Evolutionary conservation across 1,140 invertebrate genomes (phyloP), one percentile per base, ranked within the genome.

Genomic region (Nasonia vitripennis): DNA sequence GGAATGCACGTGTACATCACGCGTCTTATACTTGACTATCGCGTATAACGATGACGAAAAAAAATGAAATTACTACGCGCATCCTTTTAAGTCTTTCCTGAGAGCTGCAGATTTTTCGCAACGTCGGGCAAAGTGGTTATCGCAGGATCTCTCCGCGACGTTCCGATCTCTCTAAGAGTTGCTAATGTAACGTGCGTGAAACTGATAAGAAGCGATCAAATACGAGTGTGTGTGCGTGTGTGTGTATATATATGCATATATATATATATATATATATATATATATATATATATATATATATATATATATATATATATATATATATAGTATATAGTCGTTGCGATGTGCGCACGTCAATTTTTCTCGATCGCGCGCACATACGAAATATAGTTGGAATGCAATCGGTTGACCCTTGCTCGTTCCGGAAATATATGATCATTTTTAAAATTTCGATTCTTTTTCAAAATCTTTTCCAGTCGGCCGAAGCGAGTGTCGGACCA

Each of bases 401-500:
- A 17, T 55, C 51, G 17, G 17, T 55, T 55, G 17, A 55, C 51
- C 51, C 12, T 55, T 55, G 51, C 51, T 45, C 9, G 1, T 2
- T 17, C 12, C 3, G 5, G 55, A n/a, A 4, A 6, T 20, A 20
- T 4, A 20, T 62, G 1, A 7, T 62, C 5, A 20, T 62, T 62
- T 20, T 7, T 62, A 20, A 62, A 55, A 62, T 55, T 55, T 55
- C 1, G 17, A 7, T 20, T 62, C n/a, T 7, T 62, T 62, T 62
- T 62, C 48, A 12, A 51, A 51, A 51, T 89, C 87, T 88, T 89
- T 91, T 92, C 67, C 91, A 93, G 88, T 90, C 94, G 95, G 87
- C 92, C 94, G 62, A 95, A 95, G 89, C 90, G 95, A 62, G 94
- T 95, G 20, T 96, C 95, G n/a, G 95, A 96, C 90, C 95, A 96